Evolutionary conservation across 2,113 vertebrate genomes (phyloP), one percentile per base, ranked within the genome.

Genomic region (Cervus canadensis): DNA sequence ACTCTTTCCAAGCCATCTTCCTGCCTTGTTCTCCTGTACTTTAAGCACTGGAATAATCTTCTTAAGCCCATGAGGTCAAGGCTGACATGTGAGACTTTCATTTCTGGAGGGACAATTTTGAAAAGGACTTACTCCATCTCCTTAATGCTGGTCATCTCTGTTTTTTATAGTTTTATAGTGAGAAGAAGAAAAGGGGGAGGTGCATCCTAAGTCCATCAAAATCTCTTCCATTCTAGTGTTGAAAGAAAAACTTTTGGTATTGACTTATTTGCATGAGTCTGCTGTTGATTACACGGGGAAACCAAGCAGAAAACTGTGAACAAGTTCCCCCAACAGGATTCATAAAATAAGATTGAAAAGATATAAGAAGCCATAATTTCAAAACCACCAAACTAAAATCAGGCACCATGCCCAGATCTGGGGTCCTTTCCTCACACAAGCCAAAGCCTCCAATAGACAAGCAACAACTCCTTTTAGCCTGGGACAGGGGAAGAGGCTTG

Each of bases 321-420:
- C 60, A 78, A 84, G 40, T 36, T 88, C 48, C 33, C 76, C 50
- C 62, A 87, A 94, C 16, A 36, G n/a, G 60, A 52, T 87, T 88
- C 78, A 79, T 95, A 97, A 97, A 95, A 96, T 33, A 62, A 95
- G 45, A 96, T 2, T 96, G 67, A 90, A 94, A 97, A 94, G 93
- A 85, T 57, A 79, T 57, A 96, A 93, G 60, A 97, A 89, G 28
- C 40, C 11, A 7, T 94, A 43, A 87, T 87, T 83, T 88, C 95
- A 86, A 97, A 97, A 96, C 62, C 85, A 85, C 40, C 54, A 87
- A 87, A 43, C 17, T 56, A 87, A 96, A 85, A 94, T 90, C 52
- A 91, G 67, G 67, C 60, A 54, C 40, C 86, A 23, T 67, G 67
- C 87, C 50, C 59, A 60, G 60, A 94, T 52, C 40, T 95, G 45